Evolutionary conservation across 92 coral and sea anemone genomes (phyloP).

Genomic region (Virgularia gustaviana): DNA sequence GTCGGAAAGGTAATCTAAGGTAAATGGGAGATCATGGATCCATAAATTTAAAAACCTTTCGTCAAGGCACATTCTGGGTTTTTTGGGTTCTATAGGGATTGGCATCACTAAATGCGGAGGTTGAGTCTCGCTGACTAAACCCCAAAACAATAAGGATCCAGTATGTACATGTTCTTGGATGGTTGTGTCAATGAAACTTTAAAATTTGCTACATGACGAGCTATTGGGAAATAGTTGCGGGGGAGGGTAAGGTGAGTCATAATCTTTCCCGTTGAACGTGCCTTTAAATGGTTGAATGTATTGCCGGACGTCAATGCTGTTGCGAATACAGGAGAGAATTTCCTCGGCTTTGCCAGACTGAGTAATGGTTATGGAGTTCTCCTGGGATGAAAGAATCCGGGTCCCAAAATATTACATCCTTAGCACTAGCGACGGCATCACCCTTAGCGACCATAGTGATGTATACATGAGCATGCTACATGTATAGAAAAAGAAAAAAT

Average conservation of each 20-base stretch:
- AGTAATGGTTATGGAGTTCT: slow-evolving; percentile 40
- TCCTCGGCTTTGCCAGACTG: slow-evolving; percentile 49
- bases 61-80: slow-evolving; percentile 66
- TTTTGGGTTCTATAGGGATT: slow-evolving; percentile 52
- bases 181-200: slow-evolving; percentile 49
- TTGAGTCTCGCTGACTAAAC: slow-evolving; percentile 41
- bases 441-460: background rate
- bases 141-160: slow-evolving; percentile 57
- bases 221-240: slow-evolving; percentile 49
- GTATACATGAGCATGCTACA: too few species aligned
- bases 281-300: slow-evolving; percentile 58
- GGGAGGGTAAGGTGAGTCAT: slow-evolving; percentile 53
- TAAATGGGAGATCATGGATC: slow-evolving; percentile 55
- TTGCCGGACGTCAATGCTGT: slow-evolving; percentile 38
- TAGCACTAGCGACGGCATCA: background rate
- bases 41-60: slow-evolving; percentile 58
- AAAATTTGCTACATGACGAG: slow-evolving; percentile 41
- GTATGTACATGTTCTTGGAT: slow-evolving; percentile 47
- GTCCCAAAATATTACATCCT: slow-evolving; percentile 16
- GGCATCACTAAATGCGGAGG: slow-evolving; percentile 63
- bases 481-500: too few species aligned
- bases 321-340: slow-evolving; percentile 30
- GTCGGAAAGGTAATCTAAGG: slow-evolving; percentile 50
- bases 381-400: slow-evolving; percentile 53
- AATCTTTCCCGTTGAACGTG: slow-evolving; percentile 42